Base-by-base conservation (phyloP, 2,113 vertebrate species). In the Micronycteris hirsuta region DNA sequence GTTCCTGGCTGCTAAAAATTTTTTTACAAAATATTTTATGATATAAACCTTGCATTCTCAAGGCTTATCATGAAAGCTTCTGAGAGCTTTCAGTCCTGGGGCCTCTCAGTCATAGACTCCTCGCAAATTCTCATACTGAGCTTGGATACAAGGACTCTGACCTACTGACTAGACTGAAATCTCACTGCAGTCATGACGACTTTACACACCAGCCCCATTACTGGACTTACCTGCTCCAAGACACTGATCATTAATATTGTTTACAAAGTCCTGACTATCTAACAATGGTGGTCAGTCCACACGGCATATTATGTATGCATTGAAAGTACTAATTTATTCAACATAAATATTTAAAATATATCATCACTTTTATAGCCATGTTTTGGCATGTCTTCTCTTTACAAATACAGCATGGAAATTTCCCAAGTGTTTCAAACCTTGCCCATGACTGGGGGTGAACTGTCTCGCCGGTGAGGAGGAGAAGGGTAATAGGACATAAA, bases 271-370 rank as follows among this genome's bases (percentile, higher is more conserved):
- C 22, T 85, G 81, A 90, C 91, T 80, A 95, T 56, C 80, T 77
- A 70, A 41, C 45, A 61, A 83, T 38, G 24, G 54, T 58, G 56
- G 52, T 88, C 85, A 92, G 31, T 87, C 76, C 41, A 49, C 33
- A 33, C 0, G 3, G 58, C 36, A 45, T 87, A 67, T 71, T 83
- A 95, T 9, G 0, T 65, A 61, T 45, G 38, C 41, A 93, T 47
- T 81, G 61, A 86, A 70, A 93, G n/a, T n/a, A 87, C 26, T 33
- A 58, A 96, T 85, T 95, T 86, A 95, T 80, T 95, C 78, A 19
- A 15, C 33, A 95, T 94, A 92, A 93, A 94, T 94, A 94, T 84
- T 96, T 95, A 77, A 93, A 83, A 89, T 67, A 92, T 4, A 68
- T 17, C 31, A 58, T 94, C 43, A 95, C 47, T 85, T 93, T 90